Percentiles rank a stretch among this genome's conserved stretches.
These are phyloP conservation scores for Chaetodon auriga DNA, from an alignment of 2,113 vertebrate genomes.

Conservation along the genomic window DNA sequence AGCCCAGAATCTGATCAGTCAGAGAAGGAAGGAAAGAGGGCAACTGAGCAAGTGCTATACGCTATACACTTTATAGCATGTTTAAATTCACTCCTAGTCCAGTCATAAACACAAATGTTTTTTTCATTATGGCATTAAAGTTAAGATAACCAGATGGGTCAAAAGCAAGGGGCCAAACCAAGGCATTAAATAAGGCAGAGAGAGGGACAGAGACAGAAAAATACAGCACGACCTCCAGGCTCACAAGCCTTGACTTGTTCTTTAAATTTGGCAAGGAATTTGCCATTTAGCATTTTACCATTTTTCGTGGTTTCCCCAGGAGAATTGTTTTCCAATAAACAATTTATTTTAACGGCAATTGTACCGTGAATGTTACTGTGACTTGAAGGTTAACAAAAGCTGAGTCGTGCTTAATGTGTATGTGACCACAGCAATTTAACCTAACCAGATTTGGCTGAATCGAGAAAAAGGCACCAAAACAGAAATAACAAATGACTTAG, in stretches of 20 bases:
- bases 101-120: no score
- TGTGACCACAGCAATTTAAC: conserved; percentile 11
- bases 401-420: conserved; percentile 12
- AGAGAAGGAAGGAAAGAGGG: neutral
- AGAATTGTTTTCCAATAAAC: conserved; percentile 38
- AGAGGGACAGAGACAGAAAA: neutral
- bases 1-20: neutral
- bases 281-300: conserved; percentile 27
- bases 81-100: no score
- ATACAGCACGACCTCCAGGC: conserved; percentile 11
- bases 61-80: no score
- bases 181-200: neutral
- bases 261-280: conserved; percentile 22
- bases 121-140: neutral
- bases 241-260: conserved; percentile 6
- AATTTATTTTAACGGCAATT: conserved; percentile 41
- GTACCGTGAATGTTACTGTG: conserved; percentile 24
- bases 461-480: conserved; percentile 1
- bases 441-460: neutral
- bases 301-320: conserved; percentile 32
- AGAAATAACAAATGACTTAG: neutral
- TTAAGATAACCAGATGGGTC: neutral
- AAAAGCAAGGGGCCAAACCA: neutral
- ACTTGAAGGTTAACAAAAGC: conserved; percentile 4
- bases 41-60: neutral